phyloP scores from a whole-genome alignment of 2,888 invertebrate genomes.

The Halictus ligatus region DNA sequence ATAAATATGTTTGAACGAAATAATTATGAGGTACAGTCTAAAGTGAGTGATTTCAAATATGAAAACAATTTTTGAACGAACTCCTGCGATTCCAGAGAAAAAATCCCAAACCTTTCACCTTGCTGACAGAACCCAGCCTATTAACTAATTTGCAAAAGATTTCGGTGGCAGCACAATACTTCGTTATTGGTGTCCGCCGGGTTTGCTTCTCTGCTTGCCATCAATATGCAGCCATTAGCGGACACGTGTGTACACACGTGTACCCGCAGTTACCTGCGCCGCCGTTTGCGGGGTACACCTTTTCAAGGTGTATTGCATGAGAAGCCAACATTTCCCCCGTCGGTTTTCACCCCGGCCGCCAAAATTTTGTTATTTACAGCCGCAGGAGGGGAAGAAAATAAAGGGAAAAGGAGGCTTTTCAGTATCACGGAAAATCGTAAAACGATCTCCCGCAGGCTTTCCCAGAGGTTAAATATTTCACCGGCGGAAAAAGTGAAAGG shows the following conservation, averaged over 20 bases:
- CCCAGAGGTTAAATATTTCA: neutral
- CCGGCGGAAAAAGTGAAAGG: conserved; percentile 29
- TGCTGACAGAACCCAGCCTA: no score
- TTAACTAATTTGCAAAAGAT: neutral
- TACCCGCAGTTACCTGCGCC: conserved; percentile 42
- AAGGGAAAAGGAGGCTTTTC: neutral
- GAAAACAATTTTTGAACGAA: no score
- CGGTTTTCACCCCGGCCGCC: neutral
- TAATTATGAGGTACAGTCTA: no score
- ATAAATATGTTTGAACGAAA: no score
- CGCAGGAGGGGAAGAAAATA: neutral
- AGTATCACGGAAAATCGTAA: neutral
- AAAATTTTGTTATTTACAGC: conserved; percentile 17
- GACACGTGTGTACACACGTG: conserved; percentile 63
- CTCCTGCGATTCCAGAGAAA: no score
- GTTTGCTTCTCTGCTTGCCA: conserved; percentile 44
- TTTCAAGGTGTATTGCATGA: conserved; percentile 38
- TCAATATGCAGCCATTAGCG: conserved; percentile 67
- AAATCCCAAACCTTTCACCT: no score
- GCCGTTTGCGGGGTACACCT: conserved; percentile 28
- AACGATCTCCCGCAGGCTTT: conserved; percentile 3
- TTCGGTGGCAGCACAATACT: conserved; percentile 61
- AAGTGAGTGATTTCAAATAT: no score
- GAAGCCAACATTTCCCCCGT: conserved; percentile 27
- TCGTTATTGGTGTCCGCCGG: conserved; percentile 64